Percentiles rank a stretch among this genome's conserved stretches.
Conservation (phyloP, 2,888 invertebrate species). For the Patella depressa region DNA sequence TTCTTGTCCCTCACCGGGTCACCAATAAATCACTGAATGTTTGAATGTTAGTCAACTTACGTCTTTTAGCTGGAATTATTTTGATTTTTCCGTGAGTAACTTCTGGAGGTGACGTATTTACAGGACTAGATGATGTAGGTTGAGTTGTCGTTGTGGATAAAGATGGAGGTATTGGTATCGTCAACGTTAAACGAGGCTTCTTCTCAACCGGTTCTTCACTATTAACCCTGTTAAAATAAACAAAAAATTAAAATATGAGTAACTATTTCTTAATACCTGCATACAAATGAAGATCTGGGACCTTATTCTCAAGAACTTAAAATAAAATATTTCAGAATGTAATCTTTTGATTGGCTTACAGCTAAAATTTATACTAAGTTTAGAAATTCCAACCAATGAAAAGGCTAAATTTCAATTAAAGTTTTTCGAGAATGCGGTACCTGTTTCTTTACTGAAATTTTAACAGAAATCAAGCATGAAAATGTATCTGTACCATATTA, state of each 20-base stretch:
- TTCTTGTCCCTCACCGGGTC: too few species aligned
- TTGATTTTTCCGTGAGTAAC: slow-evolving; percentile 75
- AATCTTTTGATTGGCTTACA: too few species aligned
- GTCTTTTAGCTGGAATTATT: slow-evolving; percentile 88
- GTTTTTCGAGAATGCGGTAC: too few species aligned
- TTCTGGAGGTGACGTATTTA: slow-evolving; percentile 42
- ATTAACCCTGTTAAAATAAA: slow-evolving; percentile 38
- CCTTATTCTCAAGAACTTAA: too few species aligned
- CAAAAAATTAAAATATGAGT: slow-evolving; percentile 14
- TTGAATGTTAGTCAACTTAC: slow-evolving; percentile 76
- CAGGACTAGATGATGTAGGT: slow-evolving; percentile 27
- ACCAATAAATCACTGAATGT: too few species aligned
- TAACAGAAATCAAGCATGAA: too few species aligned
- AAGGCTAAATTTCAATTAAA: too few species aligned
- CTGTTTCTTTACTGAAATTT: too few species aligned
- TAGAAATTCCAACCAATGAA: too few species aligned
- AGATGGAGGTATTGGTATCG: slow-evolving; percentile 39
- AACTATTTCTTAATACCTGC: slow-evolving; percentile 13
- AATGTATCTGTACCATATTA: too few species aligned
- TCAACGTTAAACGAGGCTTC: slow-evolving; percentile 78
- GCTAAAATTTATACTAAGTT: too few species aligned
- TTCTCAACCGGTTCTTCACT: slow-evolving; percentile 78
- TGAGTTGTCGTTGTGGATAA: slow-evolving; percentile 27
- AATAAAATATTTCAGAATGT: too few species aligned
- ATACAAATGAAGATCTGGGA: not conserved